Percentiles rank a stretch among this genome's conserved stretches.
Evolutionary conservation across 2,888 invertebrate genomes (phyloP).

Genomic region (Octodonta nipae): DNA sequence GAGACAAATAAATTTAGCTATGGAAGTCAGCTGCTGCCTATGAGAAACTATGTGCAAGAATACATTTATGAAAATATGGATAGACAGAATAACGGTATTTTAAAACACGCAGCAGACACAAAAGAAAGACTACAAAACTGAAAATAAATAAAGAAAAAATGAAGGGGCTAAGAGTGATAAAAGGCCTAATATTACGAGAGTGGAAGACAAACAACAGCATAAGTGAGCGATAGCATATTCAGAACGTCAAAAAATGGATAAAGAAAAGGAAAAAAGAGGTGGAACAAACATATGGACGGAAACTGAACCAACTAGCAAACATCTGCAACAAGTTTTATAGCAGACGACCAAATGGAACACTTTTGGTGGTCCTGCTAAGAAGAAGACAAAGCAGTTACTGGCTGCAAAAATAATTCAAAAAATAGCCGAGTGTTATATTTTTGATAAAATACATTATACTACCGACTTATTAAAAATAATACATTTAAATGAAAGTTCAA

Average conservation of each 20-base stretch:
- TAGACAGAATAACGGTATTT: background rate
- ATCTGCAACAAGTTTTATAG: background rate
- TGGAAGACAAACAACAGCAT: background rate
- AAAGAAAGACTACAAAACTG: background rate
- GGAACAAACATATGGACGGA: background rate
- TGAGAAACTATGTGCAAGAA: background rate
- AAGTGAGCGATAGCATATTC: background rate
- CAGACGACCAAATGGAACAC: background rate
- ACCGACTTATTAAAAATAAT: too few relatives aligned
- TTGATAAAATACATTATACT: too few relatives aligned
- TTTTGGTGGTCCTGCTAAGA: too few relatives aligned
- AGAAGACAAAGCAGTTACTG: too few relatives aligned
- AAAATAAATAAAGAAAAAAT: background rate
- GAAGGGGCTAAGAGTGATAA: background rate
- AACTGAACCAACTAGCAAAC: background rate
- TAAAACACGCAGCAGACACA: background rate
- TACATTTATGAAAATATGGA: constrained; percentile 1
- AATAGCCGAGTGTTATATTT: too few relatives aligned
- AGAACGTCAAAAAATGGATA: constrained; percentile 2
- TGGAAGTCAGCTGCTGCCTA: background rate
- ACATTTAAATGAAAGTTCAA: too few relatives aligned
- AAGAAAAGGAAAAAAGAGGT: background rate
- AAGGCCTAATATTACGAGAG: background rate
- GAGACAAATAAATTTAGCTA: constrained; percentile 3
- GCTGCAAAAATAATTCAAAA: too few relatives aligned